Base-by-base conservation (phyloP, 2,888 invertebrate species). In the Troides oblongomaculatus region DNA sequence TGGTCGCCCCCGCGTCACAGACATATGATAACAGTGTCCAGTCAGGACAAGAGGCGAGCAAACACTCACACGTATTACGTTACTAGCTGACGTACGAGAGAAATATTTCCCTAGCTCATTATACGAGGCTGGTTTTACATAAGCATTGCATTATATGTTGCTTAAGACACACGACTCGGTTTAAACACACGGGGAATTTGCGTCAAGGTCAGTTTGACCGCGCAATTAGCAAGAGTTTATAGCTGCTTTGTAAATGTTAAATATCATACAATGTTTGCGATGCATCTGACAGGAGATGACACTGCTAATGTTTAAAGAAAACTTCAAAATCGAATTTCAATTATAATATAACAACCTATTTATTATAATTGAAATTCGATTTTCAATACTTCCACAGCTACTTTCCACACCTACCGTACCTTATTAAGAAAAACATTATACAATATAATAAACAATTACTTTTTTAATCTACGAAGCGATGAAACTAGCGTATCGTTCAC, bases 171-270 rank as follows among this genome's bases (percentile, higher is more conserved):
- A 62, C 61, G 50, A 62, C 62, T 66, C 70, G 62, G 62, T 62
- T 58, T 50, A 56, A 50, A 59, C 66, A 59, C 69, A 65, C 62
- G 59, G 53, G 50, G 66, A 59, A 70, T 66, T 63, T 39, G 59
- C 67, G 70, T 46, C 67, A 70, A 70, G 70, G 70, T 70, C 64
- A 61, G 39, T 14, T 46, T 64, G 63, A 64, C 74, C 79, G 75
- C 74, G 77, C 79, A 83, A 87, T 86, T 86, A 86, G 81, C 84
- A 82, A 83, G 80, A 81, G 81, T 81, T 82, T 57, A 58, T 30
- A 58, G 57, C 36, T 18, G 64, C 36, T 64, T 64, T 64, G 64
- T 64, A 64, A 64, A 57, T 64, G 57, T 57, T 57, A 57, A 63
- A 57, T 50, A 39, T 39, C 39, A 39, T 10, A 50, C 50, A 50